A percentile compares a stretch with the other conserved stretches of the same genome.
Evolutionary conservation across 2,113 vertebrate species (phyloP).

Genomic region (Chionomys nivalis): DNA sequence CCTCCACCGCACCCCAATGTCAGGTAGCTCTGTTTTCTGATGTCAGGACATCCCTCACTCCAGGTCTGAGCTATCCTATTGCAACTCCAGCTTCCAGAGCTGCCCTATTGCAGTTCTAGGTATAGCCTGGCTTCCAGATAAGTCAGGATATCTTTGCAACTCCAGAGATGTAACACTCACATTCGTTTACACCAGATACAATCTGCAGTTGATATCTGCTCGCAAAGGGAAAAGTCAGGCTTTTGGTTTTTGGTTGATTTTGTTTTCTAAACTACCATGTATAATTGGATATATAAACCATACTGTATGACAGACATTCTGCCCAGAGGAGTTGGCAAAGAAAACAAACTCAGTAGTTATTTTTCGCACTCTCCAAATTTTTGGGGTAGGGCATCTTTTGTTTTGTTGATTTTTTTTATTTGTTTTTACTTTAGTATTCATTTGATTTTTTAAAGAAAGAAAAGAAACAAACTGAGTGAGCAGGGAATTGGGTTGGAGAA

Average conservation of each 20-base stretch:
- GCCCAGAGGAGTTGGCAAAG: neutral
- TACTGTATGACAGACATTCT: fast-evolving
- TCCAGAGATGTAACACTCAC: too few relatives aligned
- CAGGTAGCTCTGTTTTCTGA: too few relatives aligned
- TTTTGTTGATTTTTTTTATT: neutral
- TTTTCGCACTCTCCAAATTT: neutral
- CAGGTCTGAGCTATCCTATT: too few relatives aligned
- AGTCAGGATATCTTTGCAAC: too few relatives aligned
- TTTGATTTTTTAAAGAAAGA: neutral
- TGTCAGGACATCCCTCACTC: too few relatives aligned
- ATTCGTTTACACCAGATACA: too few relatives aligned
- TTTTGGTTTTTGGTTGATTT: neutral
- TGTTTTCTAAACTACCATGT: neutral
- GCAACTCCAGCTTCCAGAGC: too few relatives aligned
- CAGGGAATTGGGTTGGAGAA: neutral
- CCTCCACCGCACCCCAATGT: too few relatives aligned
- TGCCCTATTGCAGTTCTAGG: too few relatives aligned
- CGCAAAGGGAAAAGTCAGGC: neutral
- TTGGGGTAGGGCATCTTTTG: neutral
- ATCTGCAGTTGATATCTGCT: neutral
- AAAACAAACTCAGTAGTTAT: neutral
- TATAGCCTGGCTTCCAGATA: too few relatives aligned
- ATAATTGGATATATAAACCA: neutral
- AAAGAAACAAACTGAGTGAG: neutral
- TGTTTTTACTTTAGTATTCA: neutral